Conservation (phyloP, 2,888 invertebrate species). For the Netelia melanura region DNA sequence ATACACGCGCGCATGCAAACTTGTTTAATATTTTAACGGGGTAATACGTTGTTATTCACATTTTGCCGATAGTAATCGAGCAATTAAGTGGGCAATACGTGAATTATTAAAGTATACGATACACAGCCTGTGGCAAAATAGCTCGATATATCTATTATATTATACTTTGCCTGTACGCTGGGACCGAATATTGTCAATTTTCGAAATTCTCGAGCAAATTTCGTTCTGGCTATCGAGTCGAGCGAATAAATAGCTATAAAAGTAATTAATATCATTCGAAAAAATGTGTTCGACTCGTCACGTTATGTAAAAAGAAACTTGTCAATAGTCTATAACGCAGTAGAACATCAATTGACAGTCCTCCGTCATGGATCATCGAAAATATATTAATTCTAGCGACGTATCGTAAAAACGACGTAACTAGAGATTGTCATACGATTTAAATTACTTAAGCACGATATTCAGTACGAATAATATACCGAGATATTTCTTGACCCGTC, state of each 20-base stretch:
- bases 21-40: conserved; percentile 8
- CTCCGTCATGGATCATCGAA: conserved; percentile 21
- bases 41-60: conserved; percentile 34
- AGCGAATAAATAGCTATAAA: conserved; percentile 43
- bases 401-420: background rate
- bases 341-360: background rate
- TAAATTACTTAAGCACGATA: background rate
- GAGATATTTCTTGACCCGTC: background rate
- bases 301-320: background rate
- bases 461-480: conserved; percentile 4
- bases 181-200: background rate
- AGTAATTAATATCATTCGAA: conserved; percentile 42
- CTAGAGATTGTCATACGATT: background rate
- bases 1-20: conserved; percentile 16
- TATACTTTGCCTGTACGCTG: background rate
- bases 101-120: conserved; percentile 60
- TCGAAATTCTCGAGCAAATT: background rate
- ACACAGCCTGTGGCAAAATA: conserved; percentile 70
- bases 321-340: background rate
- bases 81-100: conserved; percentile 11
- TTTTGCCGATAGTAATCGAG: conserved; percentile 26
- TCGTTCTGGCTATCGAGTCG: conserved; percentile 31
- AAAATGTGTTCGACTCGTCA: conserved; percentile 1
- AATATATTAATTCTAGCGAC: background rate
- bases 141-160: conserved; percentile 46